Base-by-base conservation (phyloP, 2,888 invertebrate genomes). In the Drosophila multiciliata region DNA sequence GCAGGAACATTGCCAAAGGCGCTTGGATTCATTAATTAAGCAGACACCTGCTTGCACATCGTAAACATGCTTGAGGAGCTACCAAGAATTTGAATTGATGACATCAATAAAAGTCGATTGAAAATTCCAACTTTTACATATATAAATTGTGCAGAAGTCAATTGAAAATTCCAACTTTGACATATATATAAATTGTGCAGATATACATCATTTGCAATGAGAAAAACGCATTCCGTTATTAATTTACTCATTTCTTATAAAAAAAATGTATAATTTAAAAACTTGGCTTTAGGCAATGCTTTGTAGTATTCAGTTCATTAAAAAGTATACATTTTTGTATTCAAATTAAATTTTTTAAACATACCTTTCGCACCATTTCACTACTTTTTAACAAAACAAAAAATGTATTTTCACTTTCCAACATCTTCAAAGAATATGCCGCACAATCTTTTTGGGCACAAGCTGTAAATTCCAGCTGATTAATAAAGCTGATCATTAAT, bases 41-140 rank as follows among this genome's bases (percentile, higher is more conserved):
- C 58, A 55, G 66, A 54, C 57, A 62, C 66, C 82, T 73, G 82
- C 77, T 87, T 75, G 71, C 87, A 80, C 82, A 62, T 89, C 78
- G 23, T 65, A 23, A 36, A 17, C 11, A 11, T 29, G 55, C 26
- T 54, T 15, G 12, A 17, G 29, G 50, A 62, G 48, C 15, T 23
- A 53, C 4, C 45, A 29, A 45, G 67, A 53, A 36, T 29, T 53
- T 42, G 50, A 42, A 9, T 66, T 66, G 45, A 38, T 33, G 17
- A 11, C 17, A 12, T 8, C 26, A 17, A 17, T 17, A 0, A 1
- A n/a, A 26, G 0, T 38, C 38, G 55, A 55, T 55, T 29, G n/a
- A 55, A 38, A n/a, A 29, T 38, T 38, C 15, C 26, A 6, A 1
- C 17, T 38, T 54, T 36, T 7, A 1, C 1, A 23, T 20, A 17